A percentile compares a stretch with the other conserved stretches of the same genome.
phyloP scores from a whole-genome alignment of 2,888 invertebrate species.

The Celastrina argiolus region DNA sequence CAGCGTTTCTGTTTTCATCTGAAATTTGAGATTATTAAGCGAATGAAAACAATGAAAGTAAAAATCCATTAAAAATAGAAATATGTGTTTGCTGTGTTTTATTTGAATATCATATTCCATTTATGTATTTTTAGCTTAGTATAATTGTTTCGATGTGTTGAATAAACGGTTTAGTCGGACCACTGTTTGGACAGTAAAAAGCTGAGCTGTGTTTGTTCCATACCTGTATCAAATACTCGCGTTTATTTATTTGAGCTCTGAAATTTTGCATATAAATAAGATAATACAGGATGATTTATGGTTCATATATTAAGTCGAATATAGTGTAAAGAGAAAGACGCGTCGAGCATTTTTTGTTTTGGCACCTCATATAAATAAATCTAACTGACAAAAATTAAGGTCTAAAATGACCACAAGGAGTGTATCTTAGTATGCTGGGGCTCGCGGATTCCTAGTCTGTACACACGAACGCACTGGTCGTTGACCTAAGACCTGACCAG shows the following conservation, averaged over 20 bases:
- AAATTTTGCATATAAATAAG: not conserved
- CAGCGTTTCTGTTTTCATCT: not conserved
- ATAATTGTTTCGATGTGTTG: conserved; percentile 1
- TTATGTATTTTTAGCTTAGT: not conserved
- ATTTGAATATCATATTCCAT: not conserved
- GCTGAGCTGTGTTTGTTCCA: not conserved
- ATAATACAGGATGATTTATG: not conserved
- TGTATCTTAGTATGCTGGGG: no score
- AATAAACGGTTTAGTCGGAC: not conserved
- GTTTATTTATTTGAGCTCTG: not conserved
- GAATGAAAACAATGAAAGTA: not conserved
- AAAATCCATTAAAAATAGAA: not conserved
- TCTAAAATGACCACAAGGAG: no score
- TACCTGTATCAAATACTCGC: not conserved
- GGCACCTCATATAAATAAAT: no score
- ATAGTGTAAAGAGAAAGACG: no score
- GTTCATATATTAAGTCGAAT: no score
- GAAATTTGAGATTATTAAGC: not conserved
- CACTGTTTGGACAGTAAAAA: conserved; percentile 1
- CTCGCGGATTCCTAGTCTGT: no score
- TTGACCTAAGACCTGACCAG: no score
- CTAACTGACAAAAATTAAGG: no score
- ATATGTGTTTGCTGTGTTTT: not conserved
- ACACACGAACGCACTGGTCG: no score
- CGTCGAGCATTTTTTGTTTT: no score